phyloP scores from a whole-genome alignment of 92 coral and sea anemone genomes.

The Actinernus sp. region DNA sequence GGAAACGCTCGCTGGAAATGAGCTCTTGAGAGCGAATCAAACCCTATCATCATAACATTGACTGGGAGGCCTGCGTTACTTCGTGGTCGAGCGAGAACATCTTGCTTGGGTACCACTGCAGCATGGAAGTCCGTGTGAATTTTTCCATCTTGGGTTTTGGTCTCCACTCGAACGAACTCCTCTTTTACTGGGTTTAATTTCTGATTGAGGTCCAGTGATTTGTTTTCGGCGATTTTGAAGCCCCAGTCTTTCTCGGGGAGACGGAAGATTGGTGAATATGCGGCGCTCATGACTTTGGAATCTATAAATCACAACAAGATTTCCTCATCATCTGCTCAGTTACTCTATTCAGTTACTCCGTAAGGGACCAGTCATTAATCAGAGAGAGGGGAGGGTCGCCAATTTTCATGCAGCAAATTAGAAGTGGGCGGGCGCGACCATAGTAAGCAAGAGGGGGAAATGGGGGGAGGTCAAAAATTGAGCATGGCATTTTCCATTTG shows the following conservation, averaged over 20 bases:
- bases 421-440: too few species aligned
- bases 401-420: too few species aligned
- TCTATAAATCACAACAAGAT: constrained; percentile 13
- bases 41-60: constrained; percentile 86
- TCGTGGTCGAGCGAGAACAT: constrained; percentile 53
- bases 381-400: too few species aligned
- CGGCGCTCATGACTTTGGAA: constrained; percentile 16
- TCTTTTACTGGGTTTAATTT: constrained; percentile 33
- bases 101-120: constrained; percentile 71
- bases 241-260: constrained; percentile 78
- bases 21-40: constrained; percentile 84
- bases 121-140: constrained; percentile 86
- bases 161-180: constrained; percentile 85
- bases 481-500: too few species aligned
- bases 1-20: constrained; percentile 88
- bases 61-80: constrained; percentile 65
- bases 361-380: too few species aligned
- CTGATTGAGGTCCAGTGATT: not conserved
- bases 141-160: constrained; percentile 44
- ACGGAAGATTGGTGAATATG: constrained; percentile 38
- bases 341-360: too few species aligned
- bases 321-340: too few species aligned
- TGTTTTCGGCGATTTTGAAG: constrained; percentile 6
- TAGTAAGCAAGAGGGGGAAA: too few species aligned
- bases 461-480: too few species aligned